Evolutionary conservation across 2,888 invertebrate species (phyloP).

Genomic region (Caenorhabditis parvicauda): DNA sequence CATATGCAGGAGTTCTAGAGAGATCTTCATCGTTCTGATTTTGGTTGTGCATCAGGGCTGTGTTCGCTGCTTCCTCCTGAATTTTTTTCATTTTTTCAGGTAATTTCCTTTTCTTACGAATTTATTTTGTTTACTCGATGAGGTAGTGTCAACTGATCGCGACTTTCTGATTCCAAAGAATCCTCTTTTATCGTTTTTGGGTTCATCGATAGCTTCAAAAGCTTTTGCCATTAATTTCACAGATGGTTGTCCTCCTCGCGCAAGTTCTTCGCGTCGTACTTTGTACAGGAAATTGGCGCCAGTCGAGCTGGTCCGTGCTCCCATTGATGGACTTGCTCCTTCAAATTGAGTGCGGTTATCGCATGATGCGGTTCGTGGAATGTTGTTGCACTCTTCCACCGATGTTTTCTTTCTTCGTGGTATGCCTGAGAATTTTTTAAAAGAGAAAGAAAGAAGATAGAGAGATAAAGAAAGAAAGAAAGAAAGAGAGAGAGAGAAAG

Average conservation of each 20-base stretch:
- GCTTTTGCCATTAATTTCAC: constrained; percentile 55
- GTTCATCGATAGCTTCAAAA: constrained; percentile 56
- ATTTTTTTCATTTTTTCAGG: background rate
- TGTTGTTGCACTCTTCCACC: constrained; percentile 11
- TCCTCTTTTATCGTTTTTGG: constrained; percentile 36
- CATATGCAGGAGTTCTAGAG: constrained; percentile 33
- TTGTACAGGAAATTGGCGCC: constrained; percentile 60
- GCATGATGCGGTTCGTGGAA: constrained; percentile 12
- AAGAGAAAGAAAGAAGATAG: background rate
- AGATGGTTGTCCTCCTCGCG: constrained; percentile 57
- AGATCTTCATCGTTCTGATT: constrained; percentile 36
- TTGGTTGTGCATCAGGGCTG: constrained; percentile 30
- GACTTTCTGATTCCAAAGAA: constrained; percentile 60
- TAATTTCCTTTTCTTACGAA: constrained; percentile 10
- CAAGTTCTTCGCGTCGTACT: constrained; percentile 58
- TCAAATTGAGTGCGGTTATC: constrained; percentile 29
- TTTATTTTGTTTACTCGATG: constrained; percentile 26
- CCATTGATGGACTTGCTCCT: no score
- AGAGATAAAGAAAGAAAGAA: background rate
- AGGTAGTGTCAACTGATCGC: constrained; percentile 54
- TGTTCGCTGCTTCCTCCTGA: constrained; percentile 23
- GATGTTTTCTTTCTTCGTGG: constrained; percentile 25
- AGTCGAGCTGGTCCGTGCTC: constrained; percentile 19
- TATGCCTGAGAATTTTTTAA: constrained; percentile 8
- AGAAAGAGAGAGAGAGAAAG: background rate